phyloP scores from a whole-genome alignment of 2,797 vertebrate genomes.

The Cirrhinus molitorella region DNA sequence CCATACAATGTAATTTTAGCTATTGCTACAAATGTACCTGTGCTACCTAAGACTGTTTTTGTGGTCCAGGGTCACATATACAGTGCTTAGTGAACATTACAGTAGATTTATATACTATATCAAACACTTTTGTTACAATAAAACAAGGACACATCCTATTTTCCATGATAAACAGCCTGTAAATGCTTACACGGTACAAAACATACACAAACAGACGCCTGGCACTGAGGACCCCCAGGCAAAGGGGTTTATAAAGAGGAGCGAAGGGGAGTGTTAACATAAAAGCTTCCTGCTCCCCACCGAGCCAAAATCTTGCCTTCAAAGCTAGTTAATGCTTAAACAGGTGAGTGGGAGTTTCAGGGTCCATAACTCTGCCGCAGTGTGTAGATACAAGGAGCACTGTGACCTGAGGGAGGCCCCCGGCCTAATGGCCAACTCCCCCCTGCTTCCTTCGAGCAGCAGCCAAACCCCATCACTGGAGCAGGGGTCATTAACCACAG shows the following conservation, averaged over 20 bases:
- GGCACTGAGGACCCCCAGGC: conserved; percentile 27
- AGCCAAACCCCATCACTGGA: conserved; percentile 29
- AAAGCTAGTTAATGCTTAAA: conserved; percentile 72
- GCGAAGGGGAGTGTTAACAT: conserved; percentile 56
- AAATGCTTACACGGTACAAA: not conserved
- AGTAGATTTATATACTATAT: not conserved
- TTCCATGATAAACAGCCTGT: not conserved
- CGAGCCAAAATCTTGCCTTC: conserved; percentile 61
- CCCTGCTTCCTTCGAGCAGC: conserved; percentile 6
- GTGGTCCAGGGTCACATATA: not conserved
- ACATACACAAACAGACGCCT: conserved; percentile 3
- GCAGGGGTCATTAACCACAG: conserved; percentile 40
- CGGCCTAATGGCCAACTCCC: conserved; percentile 28
- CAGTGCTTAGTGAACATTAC: not conserved
- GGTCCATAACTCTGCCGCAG: conserved; percentile 62
- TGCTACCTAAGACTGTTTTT: no score
- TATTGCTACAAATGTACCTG: no score
- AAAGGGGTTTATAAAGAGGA: conserved; percentile 20
- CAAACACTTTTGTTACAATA: not conserved
- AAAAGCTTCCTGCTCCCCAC: conserved; percentile 66
- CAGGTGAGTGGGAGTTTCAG: conserved; percentile 70
- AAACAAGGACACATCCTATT: not conserved
- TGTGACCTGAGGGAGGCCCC: conserved; percentile 44
- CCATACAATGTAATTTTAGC: no score
- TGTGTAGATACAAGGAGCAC: conserved; percentile 59